A percentile compares a stretch with the other conserved stretches of the same genome.
Conservation (phyloP, 2,797 vertebrate genomes). For the Smutsia temminckii region DNA sequence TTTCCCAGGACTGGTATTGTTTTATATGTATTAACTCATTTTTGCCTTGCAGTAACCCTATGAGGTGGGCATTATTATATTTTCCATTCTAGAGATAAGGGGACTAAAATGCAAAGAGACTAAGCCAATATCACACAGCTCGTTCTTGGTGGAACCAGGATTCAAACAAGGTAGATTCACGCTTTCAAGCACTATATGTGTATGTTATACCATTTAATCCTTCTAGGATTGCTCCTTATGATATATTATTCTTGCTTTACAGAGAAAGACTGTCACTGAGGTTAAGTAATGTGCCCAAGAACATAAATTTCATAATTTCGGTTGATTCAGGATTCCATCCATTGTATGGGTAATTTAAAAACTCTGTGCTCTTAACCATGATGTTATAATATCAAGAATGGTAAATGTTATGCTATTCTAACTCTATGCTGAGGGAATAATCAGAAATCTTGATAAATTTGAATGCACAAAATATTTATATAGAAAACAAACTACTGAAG, state of each 20-base stretch:
- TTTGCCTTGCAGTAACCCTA: constrained; percentile 8
- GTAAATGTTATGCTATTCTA: not conserved
- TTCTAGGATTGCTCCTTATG: not conserved
- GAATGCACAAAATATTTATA: not conserved
- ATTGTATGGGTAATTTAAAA: not conserved
- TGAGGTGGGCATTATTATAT: not conserved
- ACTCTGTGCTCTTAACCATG: not conserved
- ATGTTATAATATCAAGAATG: not conserved
- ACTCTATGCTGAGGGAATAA: not conserved
- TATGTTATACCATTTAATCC: not conserved
- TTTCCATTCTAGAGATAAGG: not conserved
- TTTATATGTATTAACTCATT: not conserved
- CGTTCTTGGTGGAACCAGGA: not conserved
- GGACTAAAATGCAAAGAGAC: not conserved
- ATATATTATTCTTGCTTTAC: not conserved
- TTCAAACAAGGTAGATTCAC: not conserved
- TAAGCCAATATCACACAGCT: not conserved
- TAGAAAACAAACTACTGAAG: not conserved
- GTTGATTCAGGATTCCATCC: not conserved
- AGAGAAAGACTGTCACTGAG: not conserved
- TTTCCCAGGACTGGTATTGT: not conserved
- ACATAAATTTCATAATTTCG: not conserved
- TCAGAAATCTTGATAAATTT: constrained; percentile 4
- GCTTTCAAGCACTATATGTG: not conserved
- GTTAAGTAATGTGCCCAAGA: not conserved